Evolutionary conservation across 2,888 invertebrate genomes (phyloP).

Genomic region (Xanthorhoe spadicearia): DNA sequence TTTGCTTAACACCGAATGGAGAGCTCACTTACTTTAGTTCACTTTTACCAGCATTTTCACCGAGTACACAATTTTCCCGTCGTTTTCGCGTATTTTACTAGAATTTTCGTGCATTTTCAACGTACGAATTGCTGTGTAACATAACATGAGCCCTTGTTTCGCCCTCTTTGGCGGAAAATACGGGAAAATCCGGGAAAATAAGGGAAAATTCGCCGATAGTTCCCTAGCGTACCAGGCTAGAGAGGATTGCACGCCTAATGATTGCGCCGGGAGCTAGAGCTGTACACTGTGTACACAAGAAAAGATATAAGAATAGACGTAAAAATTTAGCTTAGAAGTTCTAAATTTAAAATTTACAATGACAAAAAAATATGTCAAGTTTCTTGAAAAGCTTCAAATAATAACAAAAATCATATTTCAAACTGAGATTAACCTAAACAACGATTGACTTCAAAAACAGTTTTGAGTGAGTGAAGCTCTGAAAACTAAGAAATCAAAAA

Average conservation of each 20-base stretch:
- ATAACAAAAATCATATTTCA: too few species aligned
- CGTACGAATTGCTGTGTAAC: slow-evolving; percentile 43
- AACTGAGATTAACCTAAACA: too few species aligned
- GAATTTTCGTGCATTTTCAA: slow-evolving; percentile 29
- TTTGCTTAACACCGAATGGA: slow-evolving; percentile 7
- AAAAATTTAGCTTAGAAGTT: background rate
- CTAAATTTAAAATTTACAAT: background rate
- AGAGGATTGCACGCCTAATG: slow-evolving; percentile 77
- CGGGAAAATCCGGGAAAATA: slow-evolving; percentile 65
- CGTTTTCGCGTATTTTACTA: slow-evolving; percentile 21
- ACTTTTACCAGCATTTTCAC: slow-evolving; percentile 22
- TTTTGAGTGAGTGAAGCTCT: too few species aligned
- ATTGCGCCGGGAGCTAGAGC: slow-evolving; percentile 54
- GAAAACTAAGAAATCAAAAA: too few species aligned
- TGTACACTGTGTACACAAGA: background rate
- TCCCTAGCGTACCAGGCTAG: slow-evolving; percentile 65
- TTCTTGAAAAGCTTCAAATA: too few species aligned
- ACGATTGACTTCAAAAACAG: too few species aligned
- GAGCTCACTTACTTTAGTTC: slow-evolving; percentile 11
- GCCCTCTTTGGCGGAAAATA: slow-evolving; percentile 43
- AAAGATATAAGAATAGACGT: slow-evolving; percentile 25
- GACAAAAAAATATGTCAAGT: too few species aligned
- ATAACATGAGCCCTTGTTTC: slow-evolving; percentile 37
- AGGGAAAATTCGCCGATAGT: slow-evolving; percentile 71
- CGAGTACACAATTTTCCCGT: slow-evolving; percentile 22